These are phyloP conservation scores for Metalampra italica DNA, from an alignment of 2,888 invertebrate genomes.

Conservation along the genomic window DNA sequence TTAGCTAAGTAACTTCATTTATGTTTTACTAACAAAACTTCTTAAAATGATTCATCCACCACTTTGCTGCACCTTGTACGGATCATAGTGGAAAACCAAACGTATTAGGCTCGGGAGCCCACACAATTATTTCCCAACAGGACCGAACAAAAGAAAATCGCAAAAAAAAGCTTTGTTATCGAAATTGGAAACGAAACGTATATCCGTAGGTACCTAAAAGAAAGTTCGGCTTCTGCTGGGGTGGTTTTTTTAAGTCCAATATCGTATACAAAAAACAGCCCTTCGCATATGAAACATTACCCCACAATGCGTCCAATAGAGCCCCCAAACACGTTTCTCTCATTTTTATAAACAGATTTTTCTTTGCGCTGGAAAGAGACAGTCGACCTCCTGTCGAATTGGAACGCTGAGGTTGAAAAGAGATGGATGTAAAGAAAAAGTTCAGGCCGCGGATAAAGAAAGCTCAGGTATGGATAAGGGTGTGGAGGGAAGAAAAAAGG, in stretches of 20 bases:
- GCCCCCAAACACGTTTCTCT: constrained; percentile 62
- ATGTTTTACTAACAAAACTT: no score
- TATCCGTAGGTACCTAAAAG: constrained; percentile 62
- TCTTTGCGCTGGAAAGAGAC: constrained; percentile 56
- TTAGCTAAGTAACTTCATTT: no score
- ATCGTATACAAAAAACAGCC: constrained; percentile 66
- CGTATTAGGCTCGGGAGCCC: constrained; percentile 49
- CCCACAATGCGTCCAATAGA: constrained; percentile 66
- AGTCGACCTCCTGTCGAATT: constrained; percentile 24
- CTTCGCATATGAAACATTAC: constrained; percentile 72
- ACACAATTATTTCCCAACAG: constrained; percentile 59
- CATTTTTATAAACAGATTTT: constrained; percentile 75
- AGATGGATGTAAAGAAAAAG: constrained; percentile 66
- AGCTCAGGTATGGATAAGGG: constrained; percentile 77
- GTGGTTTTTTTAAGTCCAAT: constrained; percentile 60
- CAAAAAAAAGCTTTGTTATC: constrained; percentile 72
- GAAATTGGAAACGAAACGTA: constrained; percentile 72
- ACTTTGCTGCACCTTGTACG: not conserved
- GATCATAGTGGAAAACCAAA: constrained; percentile 36
- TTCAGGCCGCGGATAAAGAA: constrained; percentile 73
- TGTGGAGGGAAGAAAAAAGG: constrained; percentile 70
- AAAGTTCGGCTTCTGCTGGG: constrained; percentile 57
- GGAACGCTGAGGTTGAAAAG: constrained; percentile 31
- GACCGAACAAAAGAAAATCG: constrained; percentile 48
- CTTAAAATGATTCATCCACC: not conserved